A percentile compares a stretch with the other conserved stretches of the same genome.
These are phyloP conservation scores for Apostichopus californicus DNA, from an alignment of 35 echinoderm and acorn worm species.

Conservation along the genomic window DNA sequence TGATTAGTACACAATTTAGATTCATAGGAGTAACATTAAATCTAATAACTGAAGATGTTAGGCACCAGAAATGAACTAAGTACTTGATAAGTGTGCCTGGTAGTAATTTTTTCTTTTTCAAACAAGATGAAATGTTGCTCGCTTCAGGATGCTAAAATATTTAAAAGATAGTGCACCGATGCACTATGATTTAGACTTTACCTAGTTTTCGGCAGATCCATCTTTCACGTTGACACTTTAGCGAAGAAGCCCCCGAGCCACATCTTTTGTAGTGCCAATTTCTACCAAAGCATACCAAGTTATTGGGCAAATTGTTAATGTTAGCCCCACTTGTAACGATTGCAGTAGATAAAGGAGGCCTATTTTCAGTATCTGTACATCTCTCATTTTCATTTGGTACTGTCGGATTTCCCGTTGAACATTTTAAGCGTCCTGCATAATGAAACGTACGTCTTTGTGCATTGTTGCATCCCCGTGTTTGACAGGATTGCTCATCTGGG, in stretches of 20 bases:
- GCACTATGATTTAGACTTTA: neutral
- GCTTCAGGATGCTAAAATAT: too few relatives aligned
- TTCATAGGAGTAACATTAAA: too few relatives aligned
- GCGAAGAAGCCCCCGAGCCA: neutral
- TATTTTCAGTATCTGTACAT: neutral
- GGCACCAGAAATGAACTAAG: too few relatives aligned
- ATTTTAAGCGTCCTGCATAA: neutral
- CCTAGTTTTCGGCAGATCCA: neutral
- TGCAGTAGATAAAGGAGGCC: neutral
- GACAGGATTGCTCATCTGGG: too few relatives aligned
- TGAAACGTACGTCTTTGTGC: too few relatives aligned
- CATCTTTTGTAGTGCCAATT: neutral
- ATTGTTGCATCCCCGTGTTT: too few relatives aligned
- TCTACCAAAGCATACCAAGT: conserved; percentile 6
- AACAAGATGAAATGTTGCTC: too few relatives aligned
- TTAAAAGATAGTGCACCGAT: too few relatives aligned
- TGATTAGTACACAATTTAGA: too few relatives aligned
- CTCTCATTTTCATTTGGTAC: neutral
- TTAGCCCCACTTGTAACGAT: neutral
- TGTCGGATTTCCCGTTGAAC: neutral
- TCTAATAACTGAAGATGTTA: too few relatives aligned
- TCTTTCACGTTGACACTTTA: neutral
- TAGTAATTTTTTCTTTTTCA: too few relatives aligned
- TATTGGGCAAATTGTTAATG: neutral
- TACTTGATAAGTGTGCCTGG: too few relatives aligned